Conservation (phyloP, 2,797 vertebrate species). For the Okamejei kenojei region DNA sequence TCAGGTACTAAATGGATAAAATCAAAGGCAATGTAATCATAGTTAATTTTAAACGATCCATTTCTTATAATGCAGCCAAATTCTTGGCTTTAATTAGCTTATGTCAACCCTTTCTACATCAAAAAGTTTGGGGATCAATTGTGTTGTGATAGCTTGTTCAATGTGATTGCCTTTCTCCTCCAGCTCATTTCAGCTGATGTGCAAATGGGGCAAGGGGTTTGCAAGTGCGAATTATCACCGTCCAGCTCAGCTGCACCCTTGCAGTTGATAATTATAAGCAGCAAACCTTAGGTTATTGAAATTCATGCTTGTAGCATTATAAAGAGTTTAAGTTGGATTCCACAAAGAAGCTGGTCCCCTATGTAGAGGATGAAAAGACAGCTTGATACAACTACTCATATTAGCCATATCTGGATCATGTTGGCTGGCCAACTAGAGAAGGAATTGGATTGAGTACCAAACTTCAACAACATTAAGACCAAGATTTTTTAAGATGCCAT, state of each 20-base stretch:
- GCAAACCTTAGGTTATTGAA: neutral
- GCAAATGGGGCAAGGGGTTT: neutral
- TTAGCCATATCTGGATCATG: too few relatives aligned
- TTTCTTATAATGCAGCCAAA: neutral
- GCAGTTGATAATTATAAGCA: neutral
- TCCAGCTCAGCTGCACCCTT: neutral
- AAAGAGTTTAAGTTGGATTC: neutral
- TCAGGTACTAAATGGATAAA: slow-evolving; percentile 61
- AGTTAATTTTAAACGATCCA: neutral
- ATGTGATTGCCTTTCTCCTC: neutral
- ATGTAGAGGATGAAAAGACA: neutral
- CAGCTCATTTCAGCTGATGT: neutral
- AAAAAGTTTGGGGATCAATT: neutral
- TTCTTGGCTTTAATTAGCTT: neutral
- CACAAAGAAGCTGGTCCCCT: neutral
- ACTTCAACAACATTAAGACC: too few relatives aligned
- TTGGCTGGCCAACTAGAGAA: too few relatives aligned
- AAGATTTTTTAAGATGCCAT: too few relatives aligned
- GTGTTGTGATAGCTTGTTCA: neutral
- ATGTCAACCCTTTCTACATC: neutral
- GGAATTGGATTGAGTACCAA: too few relatives aligned
- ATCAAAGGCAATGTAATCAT: neutral
- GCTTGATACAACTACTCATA: neutral
- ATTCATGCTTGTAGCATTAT: neutral
- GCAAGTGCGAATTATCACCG: neutral